A percentile compares a stretch with the other conserved stretches of the same genome.
Evolutionary conservation across 1,140 invertebrate genomes (phyloP).

Genomic region (Aethina tumida): DNA sequence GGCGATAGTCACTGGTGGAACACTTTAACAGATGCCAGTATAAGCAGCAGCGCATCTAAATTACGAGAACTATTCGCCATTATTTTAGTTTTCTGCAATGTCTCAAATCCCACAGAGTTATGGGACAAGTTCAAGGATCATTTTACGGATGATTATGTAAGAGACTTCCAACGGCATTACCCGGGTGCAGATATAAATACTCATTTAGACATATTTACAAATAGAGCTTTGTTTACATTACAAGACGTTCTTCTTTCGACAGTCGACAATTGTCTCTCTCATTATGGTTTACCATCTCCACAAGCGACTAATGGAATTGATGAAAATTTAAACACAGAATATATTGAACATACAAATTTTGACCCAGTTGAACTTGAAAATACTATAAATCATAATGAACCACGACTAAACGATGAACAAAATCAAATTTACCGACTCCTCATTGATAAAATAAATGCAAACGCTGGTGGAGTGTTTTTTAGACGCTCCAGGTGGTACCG

Average conservation of each 20-base stretch:
- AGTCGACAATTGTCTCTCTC: neutral
- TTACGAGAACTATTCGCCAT: slow-evolving; percentile 11
- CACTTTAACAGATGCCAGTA: slow-evolving; percentile 4
- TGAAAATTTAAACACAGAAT: slow-evolving; percentile 1
- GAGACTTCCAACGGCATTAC: neutral
- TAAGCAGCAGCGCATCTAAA: slow-evolving; percentile 5
- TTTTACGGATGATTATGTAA: slow-evolving; percentile 4
- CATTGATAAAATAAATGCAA: slow-evolving; percentile 34
- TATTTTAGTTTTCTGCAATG: slow-evolving; percentile 12
- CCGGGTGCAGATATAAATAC: neutral
- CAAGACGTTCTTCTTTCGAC: neutral
- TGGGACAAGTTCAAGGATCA: slow-evolving; percentile 12
- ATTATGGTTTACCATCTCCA: neutral
- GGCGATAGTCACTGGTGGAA: slow-evolving; percentile 5
- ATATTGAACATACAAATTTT: neutral
- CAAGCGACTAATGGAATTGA: neutral
- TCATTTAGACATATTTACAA: neutral
- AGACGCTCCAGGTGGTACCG: slow-evolving; percentile 38
- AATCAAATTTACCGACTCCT: slow-evolving; percentile 30
- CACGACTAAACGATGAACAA: slow-evolving; percentile 33
- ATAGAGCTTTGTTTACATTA: neutral
- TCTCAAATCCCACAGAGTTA: slow-evolving; percentile 7
- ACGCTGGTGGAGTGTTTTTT: slow-evolving; percentile 35
- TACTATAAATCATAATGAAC: slow-evolving; percentile 30
- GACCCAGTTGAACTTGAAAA: neutral